Evolutionary conservation across 2,888 invertebrate species (phyloP).

Genomic region (Apodemia zela): DNA sequence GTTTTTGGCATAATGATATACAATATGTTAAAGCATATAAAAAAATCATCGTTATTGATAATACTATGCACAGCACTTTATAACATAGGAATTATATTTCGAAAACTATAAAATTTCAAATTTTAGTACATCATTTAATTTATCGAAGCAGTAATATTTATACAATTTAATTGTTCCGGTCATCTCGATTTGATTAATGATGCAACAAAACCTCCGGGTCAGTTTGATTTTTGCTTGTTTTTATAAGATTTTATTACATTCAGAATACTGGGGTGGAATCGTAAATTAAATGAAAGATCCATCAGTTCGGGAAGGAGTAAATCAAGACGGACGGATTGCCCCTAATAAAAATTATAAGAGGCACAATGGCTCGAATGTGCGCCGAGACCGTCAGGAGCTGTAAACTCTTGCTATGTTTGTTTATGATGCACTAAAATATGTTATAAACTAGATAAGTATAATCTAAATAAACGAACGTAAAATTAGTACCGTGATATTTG

Average conservation of each 20-base stretch:
- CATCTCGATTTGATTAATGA: constrained; percentile 20
- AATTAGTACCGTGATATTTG: constrained; percentile 71
- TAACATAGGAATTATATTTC: no score
- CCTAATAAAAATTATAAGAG: constrained; percentile 80
- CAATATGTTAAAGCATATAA: no score
- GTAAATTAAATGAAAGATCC: constrained; percentile 79
- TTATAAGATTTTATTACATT: constrained; percentile 70
- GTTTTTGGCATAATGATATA: no score
- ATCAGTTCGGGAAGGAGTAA: constrained; percentile 79
- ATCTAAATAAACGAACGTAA: constrained; percentile 75
- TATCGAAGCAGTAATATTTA: constrained; percentile 14
- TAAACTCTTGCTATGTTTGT: constrained; percentile 79
- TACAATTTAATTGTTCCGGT: constrained; percentile 21
- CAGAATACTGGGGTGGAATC: constrained; percentile 69
- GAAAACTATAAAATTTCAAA: no score
- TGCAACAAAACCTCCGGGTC: constrained; percentile 15
- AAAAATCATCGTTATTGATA: no score
- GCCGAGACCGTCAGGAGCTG: constrained; percentile 72
- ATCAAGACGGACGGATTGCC: constrained; percentile 79
- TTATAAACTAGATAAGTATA: constrained; percentile 79
- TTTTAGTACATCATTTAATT: background rate
- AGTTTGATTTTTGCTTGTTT: constrained; percentile 71
- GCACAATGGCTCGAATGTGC: constrained; percentile 76
- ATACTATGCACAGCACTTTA: no score
- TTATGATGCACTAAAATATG: constrained; percentile 79